Evolutionary conservation across 2,113 vertebrate species (phyloP).

Genomic region (Chunga burmeisteri): DNA sequence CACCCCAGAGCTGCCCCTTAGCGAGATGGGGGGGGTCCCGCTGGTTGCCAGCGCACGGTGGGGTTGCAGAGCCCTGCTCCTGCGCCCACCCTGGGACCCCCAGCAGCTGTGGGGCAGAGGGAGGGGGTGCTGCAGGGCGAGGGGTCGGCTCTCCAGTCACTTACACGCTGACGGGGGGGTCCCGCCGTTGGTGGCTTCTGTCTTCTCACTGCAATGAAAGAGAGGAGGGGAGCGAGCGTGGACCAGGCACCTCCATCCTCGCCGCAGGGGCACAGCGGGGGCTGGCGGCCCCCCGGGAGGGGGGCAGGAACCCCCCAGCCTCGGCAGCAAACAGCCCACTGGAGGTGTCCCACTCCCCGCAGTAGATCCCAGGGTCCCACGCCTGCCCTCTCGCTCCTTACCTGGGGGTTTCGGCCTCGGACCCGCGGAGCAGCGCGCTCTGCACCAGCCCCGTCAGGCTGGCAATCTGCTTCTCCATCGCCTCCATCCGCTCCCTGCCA

Average conservation of each 20-base stretch:
- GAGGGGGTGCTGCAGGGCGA: not conserved
- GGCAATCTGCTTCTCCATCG: constrained; percentile 99
- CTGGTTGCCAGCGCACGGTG: fast-evolving
- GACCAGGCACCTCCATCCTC: not conserved
- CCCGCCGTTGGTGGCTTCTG: constrained; percentile 90
- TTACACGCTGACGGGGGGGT: constrained; percentile 77
- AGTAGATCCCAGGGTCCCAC: not conserved
- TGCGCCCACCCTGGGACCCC: not conserved
- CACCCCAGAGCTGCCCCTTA: not conserved
- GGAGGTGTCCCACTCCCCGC: not conserved
- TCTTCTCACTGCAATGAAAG: constrained; percentile 87
- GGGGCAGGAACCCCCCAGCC: not conserved
- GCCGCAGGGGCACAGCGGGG: fast-evolving
- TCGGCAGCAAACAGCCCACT: not conserved
- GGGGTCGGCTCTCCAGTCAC: constrained; percentile 10
- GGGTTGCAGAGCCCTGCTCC: not conserved
- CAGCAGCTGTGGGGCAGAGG: fast-evolving
- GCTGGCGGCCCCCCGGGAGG: fast-evolving
- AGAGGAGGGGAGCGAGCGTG: not conserved
- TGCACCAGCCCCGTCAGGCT: constrained; percentile 96
- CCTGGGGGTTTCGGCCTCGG: constrained; percentile 91
- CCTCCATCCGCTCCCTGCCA: constrained; percentile 92
- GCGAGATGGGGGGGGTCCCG: fast-evolving
- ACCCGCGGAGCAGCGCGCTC: constrained; percentile 91
- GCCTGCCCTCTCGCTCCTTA: constrained; percentile 42